Evolutionary conservation across 2,888 invertebrate species (phyloP), one percentile per base, ranked within the genome.

Genomic region (Atherix ibis): DNA sequence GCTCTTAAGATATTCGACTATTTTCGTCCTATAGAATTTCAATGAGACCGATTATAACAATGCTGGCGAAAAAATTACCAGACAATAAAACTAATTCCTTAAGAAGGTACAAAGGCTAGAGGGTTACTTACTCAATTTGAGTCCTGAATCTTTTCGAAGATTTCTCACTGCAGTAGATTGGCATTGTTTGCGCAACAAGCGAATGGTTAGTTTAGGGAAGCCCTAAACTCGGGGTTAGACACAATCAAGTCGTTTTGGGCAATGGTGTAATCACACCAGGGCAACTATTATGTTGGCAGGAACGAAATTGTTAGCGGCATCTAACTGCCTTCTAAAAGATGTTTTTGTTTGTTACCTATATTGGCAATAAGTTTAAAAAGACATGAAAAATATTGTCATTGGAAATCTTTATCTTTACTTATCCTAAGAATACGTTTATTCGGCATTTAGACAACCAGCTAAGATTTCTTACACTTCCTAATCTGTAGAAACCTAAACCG

Each of bases 241-340:
- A 45, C 43, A 42, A 40, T 34, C 37, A 35, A 40, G 40, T 44
- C 42, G 38, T 42, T 44, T 35, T 31, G 38, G 37, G 31, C 18
- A 39, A 44, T 39, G 35, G 37, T 31, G 41, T 41, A 43, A 43
- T 45, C 44, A 44, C 45, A 45, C 44, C 42, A 42, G 40, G 41
- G 36, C 39, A 45, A 46, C 46, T 46, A 46, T 46, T 46, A 44
- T 43, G 43, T 46, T 43, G 39, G 43, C 43, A 44, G 40, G 40
- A 44, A 44, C 44, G 43, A 39, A 40, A 44, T 43, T 44, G 46
- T 44, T 46, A 46, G 43, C 6, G 22, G 22, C 22, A 22, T 22
- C n/a, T n/a, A n/a, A n/a, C n/a, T n/a, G n/a, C n/a, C n/a, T n/a
- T n/a, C n/a, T n/a, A n/a, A n/a, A n/a, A n/a, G n/a, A n/a, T n/a